Evolutionary conservation across 2,888 invertebrate genomes (phyloP), one percentile per base, ranked within the genome.

Genomic region (Phortica okadai): DNA sequence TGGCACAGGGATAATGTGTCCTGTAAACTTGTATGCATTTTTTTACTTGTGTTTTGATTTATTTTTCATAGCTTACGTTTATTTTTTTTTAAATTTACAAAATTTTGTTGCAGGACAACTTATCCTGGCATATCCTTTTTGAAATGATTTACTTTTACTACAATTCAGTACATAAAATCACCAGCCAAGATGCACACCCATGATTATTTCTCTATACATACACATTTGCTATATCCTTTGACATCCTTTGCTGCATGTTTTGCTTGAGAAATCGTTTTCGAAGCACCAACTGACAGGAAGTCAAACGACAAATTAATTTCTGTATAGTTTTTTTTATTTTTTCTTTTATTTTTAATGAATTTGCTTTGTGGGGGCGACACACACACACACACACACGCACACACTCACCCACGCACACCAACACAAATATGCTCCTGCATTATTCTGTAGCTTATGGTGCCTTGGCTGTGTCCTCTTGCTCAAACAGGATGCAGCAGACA

Each of bases 251-350:
- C 33, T 33, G 33, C 50, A 8, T 33, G 14, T 41, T 66, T 41
- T 66, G 11, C 11, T 72, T 72, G 70, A 54, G 54, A 72, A 16
- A 72, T 72, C 33, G 54, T 33, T 72, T 72, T 72, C 14, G 70
- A 56, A 72, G 70, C 54, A 56, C 25, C 88, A 87, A 88, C 88
- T 88, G 88, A 84, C 88, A 89, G 88, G 88, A 89, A 87, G 88
- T 88, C 82, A 88, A 86, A 87, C 83, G 87, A 83, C 83, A 83
- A 83, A 83, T 83, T 83, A 83, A 82, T 80, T 81, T 72, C 16
- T 54, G 21, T 21, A 21, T 62, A 4, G 21, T 21, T 62, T 62
- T 62, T 7, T 8, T 62, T 25, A 10, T n/a, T 56, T 56, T 5
- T 54, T 14, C 10, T 59, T 67, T 69, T 69, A 54, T 25, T 56